Evolutionary conservation across 1,140 invertebrate species (phyloP).

Genomic region (Cecropterus lyciades): DNA sequence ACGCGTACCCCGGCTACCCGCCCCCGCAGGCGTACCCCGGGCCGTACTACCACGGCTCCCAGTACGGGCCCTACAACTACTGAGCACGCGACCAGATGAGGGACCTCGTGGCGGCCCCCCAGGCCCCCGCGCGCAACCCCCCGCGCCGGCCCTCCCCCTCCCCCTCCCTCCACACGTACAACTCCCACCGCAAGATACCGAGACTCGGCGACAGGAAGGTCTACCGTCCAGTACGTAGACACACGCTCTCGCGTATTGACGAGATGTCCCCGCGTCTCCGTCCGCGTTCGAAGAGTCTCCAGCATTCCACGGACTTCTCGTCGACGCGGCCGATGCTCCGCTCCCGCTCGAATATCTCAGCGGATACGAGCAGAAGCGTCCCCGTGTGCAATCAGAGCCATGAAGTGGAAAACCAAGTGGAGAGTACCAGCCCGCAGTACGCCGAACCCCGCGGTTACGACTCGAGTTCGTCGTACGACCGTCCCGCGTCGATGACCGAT

Average conservation of each 20-base stretch:
- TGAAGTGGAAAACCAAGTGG: constrained; percentile 52
- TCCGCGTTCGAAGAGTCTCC: constrained; percentile 64
- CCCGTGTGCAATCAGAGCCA: constrained; percentile 72
- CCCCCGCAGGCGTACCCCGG: constrained; percentile 93
- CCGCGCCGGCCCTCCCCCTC: constrained; percentile 44
- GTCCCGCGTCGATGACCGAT: constrained; percentile 66
- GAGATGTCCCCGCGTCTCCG: constrained; percentile 59
- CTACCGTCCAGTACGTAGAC: constrained; percentile 64
- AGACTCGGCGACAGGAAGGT: constrained; percentile 65
- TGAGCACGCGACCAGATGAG: constrained; percentile 85
- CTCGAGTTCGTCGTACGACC: constrained; percentile 57
- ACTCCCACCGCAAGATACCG: constrained; percentile 68
- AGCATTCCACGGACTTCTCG: constrained; percentile 65
- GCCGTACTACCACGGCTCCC: constrained; percentile 95
- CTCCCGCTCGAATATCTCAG: constrained; percentile 69
- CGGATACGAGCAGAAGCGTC: constrained; percentile 72
- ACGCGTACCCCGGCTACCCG: constrained; percentile 92
- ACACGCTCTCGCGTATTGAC: constrained; percentile 77
- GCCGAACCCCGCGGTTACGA: constrained; percentile 66
- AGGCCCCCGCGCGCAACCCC: constrained; percentile 73
- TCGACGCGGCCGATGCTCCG: constrained; percentile 62
- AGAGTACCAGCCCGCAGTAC: constrained; percentile 66
- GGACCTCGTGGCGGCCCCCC: constrained; percentile 74
- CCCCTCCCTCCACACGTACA: constrained; percentile 61
- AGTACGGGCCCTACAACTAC: constrained; percentile 96